Base-by-base conservation (phyloP, 2,797 vertebrate genomes). In the Glossophaga mutica region DNA sequence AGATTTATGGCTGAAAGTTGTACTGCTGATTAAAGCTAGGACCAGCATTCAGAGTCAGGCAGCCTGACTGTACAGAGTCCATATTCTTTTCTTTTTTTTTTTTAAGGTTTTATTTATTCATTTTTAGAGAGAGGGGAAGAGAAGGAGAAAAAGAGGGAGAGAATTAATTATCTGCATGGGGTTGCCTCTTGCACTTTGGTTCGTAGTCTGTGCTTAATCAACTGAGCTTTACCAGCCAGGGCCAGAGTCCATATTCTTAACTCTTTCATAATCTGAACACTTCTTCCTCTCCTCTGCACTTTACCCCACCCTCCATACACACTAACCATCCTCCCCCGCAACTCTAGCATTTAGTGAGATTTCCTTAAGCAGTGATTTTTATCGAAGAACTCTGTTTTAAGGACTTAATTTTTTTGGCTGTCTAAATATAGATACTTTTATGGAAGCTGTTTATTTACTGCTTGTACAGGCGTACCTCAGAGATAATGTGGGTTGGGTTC, bases 381-480 rank as follows among this genome's bases (percentile, higher is more conserved):
- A 83, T 71, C 81, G 4, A 95, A 73, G 81, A 94, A 62, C 39
- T 95, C 29, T 74, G 16, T 94, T 83, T 59, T 52, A 95, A 97
- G 42, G 67, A 79, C 76, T 90, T n/a, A 78, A n/a, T 90, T 90
- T 97, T 97, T 95, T 65, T 76, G 77, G 32, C 39, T 76, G 34
- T 48, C 46, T 74, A 81, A n/a, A 18, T 87, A 59, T n/a, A 83
- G 18, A 46, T 76, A 42, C 9, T 93, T 97, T 91, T 73, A 70
- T 79, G 44, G 44, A 55, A 92, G 67, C 39, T n/a, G 32, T 77
- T 65, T 52, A 82, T 86, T 74, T 94, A 42, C 73, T 73, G 26
- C 24, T 82, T 89, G 2, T 42, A 86, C 18, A 83, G 11, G 57
- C 57, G 44, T 65, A 46, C 57, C 32, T 83, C 42, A n/a, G 39